Evolutionary conservation across 2,113 vertebrate genomes (phyloP), one percentile per base, ranked within the genome.

Genomic region (Arizona elegans): DNA sequence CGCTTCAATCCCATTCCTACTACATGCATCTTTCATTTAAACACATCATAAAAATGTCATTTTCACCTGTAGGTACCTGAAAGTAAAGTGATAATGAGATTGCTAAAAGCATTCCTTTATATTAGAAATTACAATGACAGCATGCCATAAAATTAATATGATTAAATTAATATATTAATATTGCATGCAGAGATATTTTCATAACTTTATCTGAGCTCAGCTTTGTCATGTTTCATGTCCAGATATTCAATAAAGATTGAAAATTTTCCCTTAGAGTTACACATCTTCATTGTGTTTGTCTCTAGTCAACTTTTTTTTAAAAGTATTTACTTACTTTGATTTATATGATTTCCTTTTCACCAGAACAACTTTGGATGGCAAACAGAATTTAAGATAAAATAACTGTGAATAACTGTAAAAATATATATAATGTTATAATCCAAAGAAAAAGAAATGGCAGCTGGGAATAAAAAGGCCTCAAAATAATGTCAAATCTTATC

Each of bases 31-130:
- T 90, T 90, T 93, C 43, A 58, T 93, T 93, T 93, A 38, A 19
- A 58, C 62, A 88, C 12, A 88, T 91, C 2, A 52, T 91, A 62
- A 91, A 93, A 58, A 91, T 91, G 70, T 88, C 10, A 75, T 93
- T 75, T 91, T 87, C 90, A 93, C 90, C 43, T 52, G 43, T 54
- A 88, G 62, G 52, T 70, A 65, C 87, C 62, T 88, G 29, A 93
- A 70, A 91, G 23, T 52, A 87, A 75, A 88, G 93, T 88, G 90
- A 89, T 93, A 93, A 93, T 91, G 86, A 93, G 62, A 91, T 91
- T 85, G 56, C 75, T 90, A 90, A 93, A 90, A 90, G 87, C 62
- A 52, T 54, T 50, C 62, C 38, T 93, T 93, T 91, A 88, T 88
- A 53, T 88, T 75, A 59, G 26, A 93, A 88, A 93, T 90, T 93